Evolutionary conservation across 2,797 vertebrate species (phyloP).

Genomic region (Nyctibius grandis): DNA sequence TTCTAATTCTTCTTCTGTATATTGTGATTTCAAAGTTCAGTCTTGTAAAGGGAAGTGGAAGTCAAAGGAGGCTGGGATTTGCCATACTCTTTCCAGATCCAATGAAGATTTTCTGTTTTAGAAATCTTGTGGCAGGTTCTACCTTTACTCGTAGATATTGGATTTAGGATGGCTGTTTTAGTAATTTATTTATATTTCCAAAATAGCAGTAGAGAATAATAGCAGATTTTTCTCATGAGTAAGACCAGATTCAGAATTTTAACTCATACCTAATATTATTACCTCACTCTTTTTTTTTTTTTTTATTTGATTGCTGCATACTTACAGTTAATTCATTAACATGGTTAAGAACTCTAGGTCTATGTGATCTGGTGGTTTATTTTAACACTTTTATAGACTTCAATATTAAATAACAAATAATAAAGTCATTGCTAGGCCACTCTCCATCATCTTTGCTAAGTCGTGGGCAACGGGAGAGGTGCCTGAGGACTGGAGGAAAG

Average conservation of each 20-base stretch:
- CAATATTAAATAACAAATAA: background rate
- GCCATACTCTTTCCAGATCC: background rate
- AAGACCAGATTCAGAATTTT: background rate
- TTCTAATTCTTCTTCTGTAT: background rate
- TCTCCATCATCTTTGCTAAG: no score
- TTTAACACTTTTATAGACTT: background rate
- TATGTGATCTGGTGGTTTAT: background rate
- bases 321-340: background rate
- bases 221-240: background rate
- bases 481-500: no score
- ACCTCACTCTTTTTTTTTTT: fast-evolving
- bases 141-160: background rate
- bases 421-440: no score
- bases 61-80: background rate
- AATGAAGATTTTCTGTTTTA: background rate
- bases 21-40: background rate
- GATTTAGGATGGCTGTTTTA: background rate
- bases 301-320: background rate
- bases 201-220: background rate
- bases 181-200: background rate
- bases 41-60: background rate
- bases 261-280: background rate
- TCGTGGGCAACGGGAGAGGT: no score
- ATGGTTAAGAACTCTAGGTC: background rate
- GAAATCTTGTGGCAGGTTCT: background rate